Evolutionary conservation across 2,888 invertebrate genomes (phyloP).

Genomic region (Ennomos erosarius): DNA sequence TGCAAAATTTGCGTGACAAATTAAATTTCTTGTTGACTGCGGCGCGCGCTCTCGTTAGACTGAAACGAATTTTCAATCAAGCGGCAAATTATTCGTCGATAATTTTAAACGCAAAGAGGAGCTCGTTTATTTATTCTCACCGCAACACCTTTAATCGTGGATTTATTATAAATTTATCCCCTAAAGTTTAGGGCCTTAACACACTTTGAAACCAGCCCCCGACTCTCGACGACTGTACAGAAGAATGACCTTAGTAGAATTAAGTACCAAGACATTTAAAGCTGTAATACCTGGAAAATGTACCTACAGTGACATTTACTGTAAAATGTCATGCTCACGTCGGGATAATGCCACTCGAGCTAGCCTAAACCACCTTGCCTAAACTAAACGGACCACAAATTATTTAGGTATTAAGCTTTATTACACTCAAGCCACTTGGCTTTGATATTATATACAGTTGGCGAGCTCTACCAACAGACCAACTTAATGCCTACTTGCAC

Average conservation of each 20-base stretch:
- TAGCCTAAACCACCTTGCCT: too few species aligned
- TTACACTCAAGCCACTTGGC: slow-evolving; percentile 18
- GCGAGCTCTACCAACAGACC: slow-evolving; percentile 10
- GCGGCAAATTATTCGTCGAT: slow-evolving; percentile 58
- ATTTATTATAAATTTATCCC: slow-evolving; percentile 10
- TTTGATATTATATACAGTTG: slow-evolving; percentile 24
- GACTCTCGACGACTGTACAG: too few species aligned
- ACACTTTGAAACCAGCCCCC: too few species aligned
- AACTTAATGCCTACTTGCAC: slow-evolving; percentile 21
- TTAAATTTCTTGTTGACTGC: slow-evolving; percentile 73
- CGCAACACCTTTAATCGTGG: slow-evolving; percentile 32
- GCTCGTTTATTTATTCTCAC: slow-evolving; percentile 45
- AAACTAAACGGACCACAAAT: too few species aligned
- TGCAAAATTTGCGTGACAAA: slow-evolving; percentile 57
- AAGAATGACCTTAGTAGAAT: too few species aligned
- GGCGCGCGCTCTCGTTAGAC: slow-evolving; percentile 65
- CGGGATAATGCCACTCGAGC: slow-evolving; percentile 52
- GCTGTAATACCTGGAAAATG: slow-evolving; percentile 42
- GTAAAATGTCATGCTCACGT: slow-evolving; percentile 47
- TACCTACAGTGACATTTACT: slow-evolving; percentile 48
- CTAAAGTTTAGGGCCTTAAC: too few species aligned
- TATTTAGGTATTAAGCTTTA: too few species aligned
- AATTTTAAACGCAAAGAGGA: slow-evolving; percentile 54
- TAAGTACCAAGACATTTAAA: slow-evolving; percentile 29
- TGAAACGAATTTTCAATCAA: slow-evolving; percentile 70